These are phyloP conservation scores for Tursiops truncatus DNA, from an alignment of 2,113 vertebrate species.

Conservation along the genomic window DNA sequence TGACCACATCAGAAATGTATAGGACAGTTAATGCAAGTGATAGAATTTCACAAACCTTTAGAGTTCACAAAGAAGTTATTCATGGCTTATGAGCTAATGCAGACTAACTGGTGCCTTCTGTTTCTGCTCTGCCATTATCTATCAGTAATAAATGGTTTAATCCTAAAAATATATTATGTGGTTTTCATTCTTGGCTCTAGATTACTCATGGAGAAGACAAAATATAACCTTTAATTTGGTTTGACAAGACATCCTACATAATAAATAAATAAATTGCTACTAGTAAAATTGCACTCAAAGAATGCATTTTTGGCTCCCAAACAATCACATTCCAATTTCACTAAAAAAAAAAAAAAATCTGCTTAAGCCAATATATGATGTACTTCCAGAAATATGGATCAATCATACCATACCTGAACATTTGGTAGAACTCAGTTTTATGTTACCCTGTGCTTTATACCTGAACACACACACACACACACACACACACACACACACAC, in stretches of 20 bases:
- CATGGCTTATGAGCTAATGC: conserved; percentile 83
- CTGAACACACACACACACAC: neutral
- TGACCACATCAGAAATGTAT: conserved; percentile 65
- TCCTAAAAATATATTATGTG: conserved; percentile 81
- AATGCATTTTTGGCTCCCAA: conserved; percentile 49
- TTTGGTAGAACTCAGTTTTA: neutral
- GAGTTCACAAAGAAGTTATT: conserved; percentile 81
- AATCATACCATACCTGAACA: neutral
- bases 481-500: neutral
- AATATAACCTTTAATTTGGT: conserved; percentile 76
- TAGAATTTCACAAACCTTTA: conserved; percentile 74
- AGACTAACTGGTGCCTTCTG: conserved; percentile 87
- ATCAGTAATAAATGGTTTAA: conserved; percentile 86
- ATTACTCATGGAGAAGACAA: conserved; percentile 76
- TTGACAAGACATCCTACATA: conserved; percentile 68
- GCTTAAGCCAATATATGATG: conserved; percentile 39
- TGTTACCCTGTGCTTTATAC: neutral
- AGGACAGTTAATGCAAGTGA: conserved; percentile 64
- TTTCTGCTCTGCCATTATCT: conserved; percentile 85
- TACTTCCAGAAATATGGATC: conserved; percentile 31
- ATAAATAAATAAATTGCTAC: conserved; percentile 73
- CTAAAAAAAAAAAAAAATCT: conserved; percentile 44
- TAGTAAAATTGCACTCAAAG: conserved; percentile 71
- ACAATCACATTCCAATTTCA: conserved; percentile 62
- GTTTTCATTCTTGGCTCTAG: conserved; percentile 81